Evolutionary conservation across 2,888 invertebrate species (phyloP).

Genomic region (Cephus pygmeus): DNA sequence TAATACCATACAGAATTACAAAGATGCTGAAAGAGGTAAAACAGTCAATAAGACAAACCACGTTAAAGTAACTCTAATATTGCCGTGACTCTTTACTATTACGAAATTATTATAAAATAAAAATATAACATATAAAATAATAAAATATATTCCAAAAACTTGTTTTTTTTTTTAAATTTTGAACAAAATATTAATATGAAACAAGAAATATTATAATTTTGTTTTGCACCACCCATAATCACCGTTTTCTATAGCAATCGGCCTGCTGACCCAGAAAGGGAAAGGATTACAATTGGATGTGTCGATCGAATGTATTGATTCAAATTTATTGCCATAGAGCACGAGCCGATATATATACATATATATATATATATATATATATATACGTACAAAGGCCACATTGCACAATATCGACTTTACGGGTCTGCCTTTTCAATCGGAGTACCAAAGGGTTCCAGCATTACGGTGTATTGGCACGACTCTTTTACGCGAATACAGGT

Average conservation of each 20-base stretch:
- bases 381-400: conserved; percentile 14
- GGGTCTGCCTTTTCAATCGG: conserved; percentile 29
- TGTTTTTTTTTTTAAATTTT: neutral
- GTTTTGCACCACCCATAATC: neutral
- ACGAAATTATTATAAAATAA: neutral
- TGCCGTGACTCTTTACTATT: neutral
- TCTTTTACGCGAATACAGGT: conserved; percentile 51
- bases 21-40: neutral
- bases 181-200: neutral
- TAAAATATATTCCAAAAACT: neutral
- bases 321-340: conserved; percentile 33
- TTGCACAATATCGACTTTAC: conserved; percentile 33
- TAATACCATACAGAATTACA: neutral
- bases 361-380: too few species aligned
- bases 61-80: neutral
- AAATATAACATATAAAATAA: neutral
- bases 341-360: neutral
- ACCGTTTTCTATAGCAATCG: conserved; percentile 15
- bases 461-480: conserved; percentile 34
- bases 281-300: conserved; percentile 38
- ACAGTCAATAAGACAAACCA: neutral
- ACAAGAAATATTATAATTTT: neutral
- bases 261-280: conserved; percentile 52
- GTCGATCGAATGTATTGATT: conserved; percentile 38
- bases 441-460: conserved; percentile 10